These are phyloP conservation scores for Eubasilissa regina DNA, from an alignment of 1,140 invertebrate genomes.

Conservation along the genomic window DNA sequence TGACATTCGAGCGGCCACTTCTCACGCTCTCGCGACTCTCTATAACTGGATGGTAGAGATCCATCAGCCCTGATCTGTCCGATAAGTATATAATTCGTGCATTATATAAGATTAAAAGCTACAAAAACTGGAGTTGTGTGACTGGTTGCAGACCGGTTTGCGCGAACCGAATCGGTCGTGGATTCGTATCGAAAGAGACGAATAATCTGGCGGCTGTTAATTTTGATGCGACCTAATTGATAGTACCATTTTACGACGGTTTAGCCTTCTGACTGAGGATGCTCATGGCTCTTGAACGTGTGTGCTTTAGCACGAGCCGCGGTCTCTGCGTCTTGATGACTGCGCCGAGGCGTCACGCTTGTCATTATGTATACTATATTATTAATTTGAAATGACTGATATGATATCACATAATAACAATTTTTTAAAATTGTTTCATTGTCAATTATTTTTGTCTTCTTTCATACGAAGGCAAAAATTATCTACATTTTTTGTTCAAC, in stretches of 20 bases:
- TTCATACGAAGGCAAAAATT: too few relatives aligned
- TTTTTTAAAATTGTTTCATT: too few relatives aligned
- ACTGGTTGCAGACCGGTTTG: not conserved
- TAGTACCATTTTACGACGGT: not conserved
- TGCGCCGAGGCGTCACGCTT: too few relatives aligned
- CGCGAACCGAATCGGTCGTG: not conserved
- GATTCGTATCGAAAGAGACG: not conserved
- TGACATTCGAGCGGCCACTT: slow-evolving; percentile 2
- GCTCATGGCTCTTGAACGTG: too few relatives aligned
- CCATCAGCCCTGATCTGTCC: not conserved
- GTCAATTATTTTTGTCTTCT: not conserved
- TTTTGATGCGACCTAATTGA: not conserved
- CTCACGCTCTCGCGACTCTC: not conserved
- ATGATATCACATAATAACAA: too few relatives aligned
- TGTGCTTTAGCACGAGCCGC: too few relatives aligned
- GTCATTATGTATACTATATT: too few relatives aligned
- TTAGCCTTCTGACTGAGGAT: too few relatives aligned
- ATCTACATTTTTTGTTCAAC: too few relatives aligned
- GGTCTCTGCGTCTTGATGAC: too few relatives aligned
- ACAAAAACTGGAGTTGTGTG: not conserved
- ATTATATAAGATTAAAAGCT: not conserved
- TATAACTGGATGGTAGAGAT: not conserved
- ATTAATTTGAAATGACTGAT: too few relatives aligned
- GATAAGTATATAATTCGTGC: not conserved
- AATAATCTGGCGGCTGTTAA: not conserved